phyloP scores from a whole-genome alignment of 2,888 invertebrate species.

The Phorcus lineatus region DNA sequence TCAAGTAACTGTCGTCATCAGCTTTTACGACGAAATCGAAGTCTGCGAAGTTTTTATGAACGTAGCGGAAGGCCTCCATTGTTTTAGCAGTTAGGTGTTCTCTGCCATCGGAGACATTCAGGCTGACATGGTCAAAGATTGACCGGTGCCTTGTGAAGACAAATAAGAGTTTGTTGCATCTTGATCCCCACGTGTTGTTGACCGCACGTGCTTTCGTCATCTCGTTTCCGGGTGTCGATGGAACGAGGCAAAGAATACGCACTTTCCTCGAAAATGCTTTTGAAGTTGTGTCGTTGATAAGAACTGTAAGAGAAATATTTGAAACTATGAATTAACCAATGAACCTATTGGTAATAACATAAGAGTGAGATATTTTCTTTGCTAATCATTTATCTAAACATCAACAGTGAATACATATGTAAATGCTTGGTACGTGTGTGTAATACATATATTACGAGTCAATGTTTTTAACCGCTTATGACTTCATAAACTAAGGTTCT shows the following conservation, averaged over 20 bases:
- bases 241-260: conserved; percentile 93
- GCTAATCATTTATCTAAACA: too few relatives aligned
- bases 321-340: too few relatives aligned
- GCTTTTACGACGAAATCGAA: conserved; percentile 98
- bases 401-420: too few relatives aligned
- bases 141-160: conserved; percentile 79
- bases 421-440: too few relatives aligned
- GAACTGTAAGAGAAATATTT: conserved; percentile 32
- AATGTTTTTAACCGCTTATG: too few relatives aligned
- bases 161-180: conserved; percentile 79
- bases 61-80: conserved; percentile 91
- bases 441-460: too few relatives aligned
- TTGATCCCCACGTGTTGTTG: conserved; percentile 94
- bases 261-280: conserved; percentile 82
- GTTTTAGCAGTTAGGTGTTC: conserved; percentile 97
- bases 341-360: too few relatives aligned
- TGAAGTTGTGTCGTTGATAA: conserved; percentile 36
- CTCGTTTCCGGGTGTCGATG: conserved; percentile 93
- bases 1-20: conserved; percentile 97
- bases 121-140: conserved; percentile 83
- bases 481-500: too few relatives aligned
- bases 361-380: too few relatives aligned
- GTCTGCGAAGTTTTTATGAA: conserved; percentile 87
- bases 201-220: conserved; percentile 90
- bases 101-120: conserved; percentile 91